Conservation (phyloP, 2,797 vertebrate genomes). For the Tokudaia tokunoshimensis region DNA sequence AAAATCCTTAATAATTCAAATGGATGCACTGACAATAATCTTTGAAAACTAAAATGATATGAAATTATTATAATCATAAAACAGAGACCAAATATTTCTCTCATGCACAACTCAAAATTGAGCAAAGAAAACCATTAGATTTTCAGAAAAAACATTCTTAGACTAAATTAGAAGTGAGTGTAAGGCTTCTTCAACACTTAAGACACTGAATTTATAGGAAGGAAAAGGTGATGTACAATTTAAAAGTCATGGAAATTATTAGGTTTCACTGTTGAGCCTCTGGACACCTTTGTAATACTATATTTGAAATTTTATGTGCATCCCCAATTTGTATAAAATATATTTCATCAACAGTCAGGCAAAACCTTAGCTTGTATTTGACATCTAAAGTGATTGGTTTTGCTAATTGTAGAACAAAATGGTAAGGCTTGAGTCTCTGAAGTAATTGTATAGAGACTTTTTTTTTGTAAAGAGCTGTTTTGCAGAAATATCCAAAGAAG, state of each 20-base stretch:
- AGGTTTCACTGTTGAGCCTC: not conserved
- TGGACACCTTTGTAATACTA: not conserved
- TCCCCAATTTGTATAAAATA: not conserved
- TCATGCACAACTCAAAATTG: not conserved
- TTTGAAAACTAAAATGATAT: not conserved
- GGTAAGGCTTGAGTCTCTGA: not conserved
- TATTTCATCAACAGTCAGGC: not conserved
- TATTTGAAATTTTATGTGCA: not conserved
- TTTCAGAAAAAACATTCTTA: not conserved
- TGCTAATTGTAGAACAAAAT: not conserved
- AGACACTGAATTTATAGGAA: not conserved
- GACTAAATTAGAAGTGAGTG: not conserved
- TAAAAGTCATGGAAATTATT: not conserved
- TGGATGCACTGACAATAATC: not conserved
- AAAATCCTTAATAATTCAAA: not conserved
- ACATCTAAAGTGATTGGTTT: not conserved
- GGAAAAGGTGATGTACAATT: not conserved
- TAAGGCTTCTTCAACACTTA: not conserved
- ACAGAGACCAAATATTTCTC: not conserved
- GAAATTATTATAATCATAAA: slow-evolving; percentile 26
- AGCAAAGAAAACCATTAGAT: not conserved
- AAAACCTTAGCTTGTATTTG: not conserved
- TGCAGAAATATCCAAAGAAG: not conserved
- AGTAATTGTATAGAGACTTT: not conserved
- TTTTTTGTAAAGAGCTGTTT: not conserved